These are phyloP conservation scores for Nasonia vitripennis DNA, from an alignment of 1,140 invertebrate genomes.

Conservation along the genomic window DNA sequence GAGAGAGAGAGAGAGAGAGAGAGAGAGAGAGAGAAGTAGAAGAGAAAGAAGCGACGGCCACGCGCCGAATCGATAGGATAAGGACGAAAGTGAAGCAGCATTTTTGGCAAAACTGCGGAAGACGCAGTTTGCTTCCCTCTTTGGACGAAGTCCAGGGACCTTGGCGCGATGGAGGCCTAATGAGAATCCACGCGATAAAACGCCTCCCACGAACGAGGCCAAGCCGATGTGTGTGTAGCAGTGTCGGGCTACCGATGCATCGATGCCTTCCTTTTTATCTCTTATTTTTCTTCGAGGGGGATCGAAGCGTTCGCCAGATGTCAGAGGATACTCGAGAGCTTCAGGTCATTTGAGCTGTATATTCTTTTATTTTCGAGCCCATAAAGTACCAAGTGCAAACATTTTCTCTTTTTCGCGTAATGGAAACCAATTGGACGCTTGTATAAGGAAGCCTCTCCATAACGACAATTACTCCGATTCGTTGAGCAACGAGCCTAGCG, in stretches of 20 bases:
- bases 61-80: neutral
- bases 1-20: too few species aligned
- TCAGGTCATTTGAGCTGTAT: too few species aligned
- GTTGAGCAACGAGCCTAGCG: neutral
- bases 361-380: too few species aligned
- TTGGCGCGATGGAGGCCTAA: slow-evolving; percentile 51
- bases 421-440: too few species aligned
- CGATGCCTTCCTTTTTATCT: neutral
- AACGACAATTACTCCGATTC: neutral
- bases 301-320: too few species aligned
- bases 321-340: too few species aligned
- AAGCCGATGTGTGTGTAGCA: neutral
- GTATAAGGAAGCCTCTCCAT: too few species aligned
- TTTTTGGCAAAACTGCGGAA: slow-evolving; percentile 40
- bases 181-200: slow-evolving; percentile 11
- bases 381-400: too few species aligned
- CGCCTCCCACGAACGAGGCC: slow-evolving; percentile 5
- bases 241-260: neutral
- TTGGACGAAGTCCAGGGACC: slow-evolving; percentile 66
- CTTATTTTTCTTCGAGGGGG: too few species aligned
- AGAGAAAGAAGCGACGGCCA: too few species aligned
- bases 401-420: too few species aligned
- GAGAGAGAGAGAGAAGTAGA: neutral
- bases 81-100: neutral
- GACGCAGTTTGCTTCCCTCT: slow-evolving; percentile 48